Evolutionary conservation across 2,113 vertebrate genomes (phyloP), one percentile per base, ranked within the genome.

Genomic region (Caloenas nicobarica): DNA sequence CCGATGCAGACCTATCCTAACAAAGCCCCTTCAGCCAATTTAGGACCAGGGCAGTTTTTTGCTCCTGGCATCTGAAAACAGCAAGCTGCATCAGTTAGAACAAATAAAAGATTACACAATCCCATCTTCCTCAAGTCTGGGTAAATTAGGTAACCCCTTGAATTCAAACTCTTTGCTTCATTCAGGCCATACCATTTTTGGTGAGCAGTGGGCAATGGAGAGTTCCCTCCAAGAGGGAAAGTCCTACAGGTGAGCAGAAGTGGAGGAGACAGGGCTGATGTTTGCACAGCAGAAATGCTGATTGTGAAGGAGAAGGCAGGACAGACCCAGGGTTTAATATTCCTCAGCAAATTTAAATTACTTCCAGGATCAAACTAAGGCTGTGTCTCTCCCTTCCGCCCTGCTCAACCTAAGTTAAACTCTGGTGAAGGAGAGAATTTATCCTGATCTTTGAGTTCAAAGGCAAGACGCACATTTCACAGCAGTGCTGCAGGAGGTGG

Each of bases 371-470:
- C 56, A 89, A 88, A 51, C 82, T 48, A 53, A 71, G 34, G 38
- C 48, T 61, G 33, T 24, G 23, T 70, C 51, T 61, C 29, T 71
- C 24, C 40, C 11, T 91, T 81, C 87, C 56, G 50, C 16, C 36
- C 56, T 51, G 18, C 23, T 42, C 69, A 68, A 13, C 6, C 11
- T 48, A 64, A 62, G 48, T 46, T 33, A 86, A 64, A 71, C 3
- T 18, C 64, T 34, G 19, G 11, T 58, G 61, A 88, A 90, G 4
- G 16, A 13, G 25, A 69, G 61, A 91, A 93, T 86, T 86, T 81
- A 53, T 86, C 53, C 65, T 72, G 40, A 50, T 86, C 83, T 89
- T 65, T 54, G 46, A 51, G 56, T 89, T 88, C 81, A 77, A 81
- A 96, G 62, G 38, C 77, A 64, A 56, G 58, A 70, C 29, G 48